A percentile compares a stretch with the other conserved stretches of the same genome.
Conservation (phyloP, 2,797 vertebrate species). For the Cirrhinus mrigala region DNA sequence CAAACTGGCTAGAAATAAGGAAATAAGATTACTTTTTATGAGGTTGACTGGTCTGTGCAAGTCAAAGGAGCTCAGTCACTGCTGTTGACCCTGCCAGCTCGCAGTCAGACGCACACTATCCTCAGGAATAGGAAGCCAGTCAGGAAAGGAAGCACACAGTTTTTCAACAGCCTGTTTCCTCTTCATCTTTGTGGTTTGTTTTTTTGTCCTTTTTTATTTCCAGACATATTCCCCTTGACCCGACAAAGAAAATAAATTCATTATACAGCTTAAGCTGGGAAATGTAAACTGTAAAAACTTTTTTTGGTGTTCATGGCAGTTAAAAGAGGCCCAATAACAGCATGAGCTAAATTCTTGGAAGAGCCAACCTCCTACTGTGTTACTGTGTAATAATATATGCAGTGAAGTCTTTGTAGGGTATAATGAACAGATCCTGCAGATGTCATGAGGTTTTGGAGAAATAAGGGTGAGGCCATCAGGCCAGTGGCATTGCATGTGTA, state of each 20-base stretch:
- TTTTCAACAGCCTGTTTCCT: conserved; percentile 52
- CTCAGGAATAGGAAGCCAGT: conserved; percentile 49
- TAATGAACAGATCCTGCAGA: conserved; percentile 26
- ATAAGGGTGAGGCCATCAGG: conserved; percentile 29
- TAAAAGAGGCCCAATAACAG: neutral
- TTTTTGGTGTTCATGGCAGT: neutral
- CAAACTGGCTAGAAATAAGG: neutral
- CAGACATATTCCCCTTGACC: conserved; percentile 19
- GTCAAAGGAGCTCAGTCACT: conserved; percentile 12
- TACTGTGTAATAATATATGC: conserved; percentile 3
- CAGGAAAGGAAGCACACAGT: conserved; percentile 49
- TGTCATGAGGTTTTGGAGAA: conserved; percentile 28
- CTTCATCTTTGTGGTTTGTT: conserved; percentile 24
- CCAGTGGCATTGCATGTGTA: conserved; percentile 32
- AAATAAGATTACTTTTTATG: conserved; percentile 35
- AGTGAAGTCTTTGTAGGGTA: conserved; percentile 2
- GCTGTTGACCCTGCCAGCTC: conserved; percentile 19
- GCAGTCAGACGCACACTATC: conserved; percentile 26
- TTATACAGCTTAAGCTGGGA: neutral
- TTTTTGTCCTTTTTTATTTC: conserved; percentile 44
- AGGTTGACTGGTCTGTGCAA: conserved; percentile 5
- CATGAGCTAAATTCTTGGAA: neutral
- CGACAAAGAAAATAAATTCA: conserved; percentile 45
- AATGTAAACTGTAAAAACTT: neutral
- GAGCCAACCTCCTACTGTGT: neutral